Percentiles rank a stretch among this genome's conserved stretches.
These are phyloP conservation scores for Poliocrania exsul DNA, from an alignment of 2,797 vertebrate genomes.

Conservation along the genomic window DNA sequence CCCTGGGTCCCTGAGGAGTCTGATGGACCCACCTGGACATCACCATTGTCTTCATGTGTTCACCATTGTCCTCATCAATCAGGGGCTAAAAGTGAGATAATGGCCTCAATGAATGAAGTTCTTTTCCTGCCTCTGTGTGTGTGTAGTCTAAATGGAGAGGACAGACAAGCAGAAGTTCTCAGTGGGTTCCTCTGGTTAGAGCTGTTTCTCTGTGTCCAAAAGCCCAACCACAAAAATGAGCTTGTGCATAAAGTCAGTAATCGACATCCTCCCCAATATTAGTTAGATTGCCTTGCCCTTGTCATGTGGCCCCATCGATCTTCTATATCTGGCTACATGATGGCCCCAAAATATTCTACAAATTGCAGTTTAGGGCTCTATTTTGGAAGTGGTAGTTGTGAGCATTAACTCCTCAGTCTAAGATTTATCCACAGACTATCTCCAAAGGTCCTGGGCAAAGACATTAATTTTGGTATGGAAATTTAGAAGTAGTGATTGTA, in stretches of 20 bases:
- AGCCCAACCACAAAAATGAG: not conserved
- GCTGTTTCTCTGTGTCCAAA: not conserved
- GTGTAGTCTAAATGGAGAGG: not conserved
- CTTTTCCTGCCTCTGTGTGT: not conserved
- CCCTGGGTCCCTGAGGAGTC: not conserved
- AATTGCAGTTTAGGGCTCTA: not conserved
- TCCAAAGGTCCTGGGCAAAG: not conserved
- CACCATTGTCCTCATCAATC: rapidly evolving
- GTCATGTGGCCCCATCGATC: not conserved
- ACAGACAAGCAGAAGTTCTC: not conserved
- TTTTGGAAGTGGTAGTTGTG: not conserved
- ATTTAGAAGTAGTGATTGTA: not conserved
- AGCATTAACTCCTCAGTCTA: not conserved
- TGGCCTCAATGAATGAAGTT: not conserved
- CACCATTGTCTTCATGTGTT: not conserved
- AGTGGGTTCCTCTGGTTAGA: not conserved
- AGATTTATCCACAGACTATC: not conserved
- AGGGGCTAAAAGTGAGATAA: not conserved
- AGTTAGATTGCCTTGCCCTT: not conserved
- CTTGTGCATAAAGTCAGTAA: not conserved
- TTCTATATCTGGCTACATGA: not conserved
- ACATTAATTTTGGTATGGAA: not conserved
- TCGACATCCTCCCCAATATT: not conserved
- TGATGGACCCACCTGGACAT: not conserved
- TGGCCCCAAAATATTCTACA: not conserved